Evolutionary conservation across 1,140 invertebrate species (phyloP).

Genomic region (Battus philenor): DNA sequence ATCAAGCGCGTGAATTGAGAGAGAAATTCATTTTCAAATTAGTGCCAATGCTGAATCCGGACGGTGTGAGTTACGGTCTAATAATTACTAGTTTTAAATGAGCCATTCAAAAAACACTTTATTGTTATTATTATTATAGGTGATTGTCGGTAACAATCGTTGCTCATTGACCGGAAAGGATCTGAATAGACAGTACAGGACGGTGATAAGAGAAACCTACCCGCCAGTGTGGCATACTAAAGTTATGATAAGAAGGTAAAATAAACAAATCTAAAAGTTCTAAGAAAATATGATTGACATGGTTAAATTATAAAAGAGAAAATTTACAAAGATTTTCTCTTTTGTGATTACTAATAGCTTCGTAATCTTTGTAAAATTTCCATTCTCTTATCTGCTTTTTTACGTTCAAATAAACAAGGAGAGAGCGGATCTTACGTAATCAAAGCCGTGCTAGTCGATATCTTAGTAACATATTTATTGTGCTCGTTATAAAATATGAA

Average conservation of each 20-base stretch:
- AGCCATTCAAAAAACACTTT: slow-evolving; percentile 18
- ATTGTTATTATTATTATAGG: slow-evolving; percentile 45
- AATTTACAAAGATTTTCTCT: no score
- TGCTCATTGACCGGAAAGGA: slow-evolving; percentile 93
- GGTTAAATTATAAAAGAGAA: no score
- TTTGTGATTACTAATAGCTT: no score
- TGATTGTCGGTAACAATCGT: slow-evolving; percentile 93
- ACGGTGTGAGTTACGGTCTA: slow-evolving; percentile 83
- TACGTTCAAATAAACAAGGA: no score
- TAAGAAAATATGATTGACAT: no score
- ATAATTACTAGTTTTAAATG: slow-evolving; percentile 17
- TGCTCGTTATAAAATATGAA: slow-evolving; percentile 4
- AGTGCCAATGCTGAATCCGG: slow-evolving; percentile 97
- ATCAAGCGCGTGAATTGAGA: slow-evolving; percentile 87
- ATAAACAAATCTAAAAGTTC: no score
- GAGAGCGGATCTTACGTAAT: no score
- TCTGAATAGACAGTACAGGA: slow-evolving; percentile 92
- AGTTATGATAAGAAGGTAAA: slow-evolving; percentile 88
- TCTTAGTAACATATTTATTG: no score
- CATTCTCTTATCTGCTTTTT: no score
- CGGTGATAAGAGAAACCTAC: slow-evolving; percentile 91
- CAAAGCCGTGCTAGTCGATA: no score
- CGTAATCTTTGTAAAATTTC: no score
- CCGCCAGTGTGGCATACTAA: slow-evolving; percentile 97
- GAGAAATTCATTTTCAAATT: slow-evolving; percentile 97